Conservation (phyloP, 2,113 vertebrate species). For the Cariama cristata region DNA sequence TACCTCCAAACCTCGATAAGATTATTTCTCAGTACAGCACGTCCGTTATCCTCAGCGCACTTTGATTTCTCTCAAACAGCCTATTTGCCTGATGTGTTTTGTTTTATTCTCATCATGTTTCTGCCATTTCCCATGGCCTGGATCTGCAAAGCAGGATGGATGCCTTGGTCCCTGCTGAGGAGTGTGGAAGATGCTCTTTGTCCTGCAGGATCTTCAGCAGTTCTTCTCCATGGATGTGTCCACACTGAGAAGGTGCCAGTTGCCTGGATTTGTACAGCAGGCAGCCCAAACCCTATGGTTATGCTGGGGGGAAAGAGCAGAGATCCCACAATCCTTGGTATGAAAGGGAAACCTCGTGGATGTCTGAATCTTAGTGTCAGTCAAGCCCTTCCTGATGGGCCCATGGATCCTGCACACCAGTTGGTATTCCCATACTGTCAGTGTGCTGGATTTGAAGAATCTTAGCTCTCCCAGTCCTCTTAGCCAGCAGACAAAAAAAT, state of each 20-base stretch:
- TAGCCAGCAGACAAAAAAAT: not conserved
- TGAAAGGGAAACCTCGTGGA: not conserved
- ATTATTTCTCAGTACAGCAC: not conserved
- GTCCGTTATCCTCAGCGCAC: not conserved
- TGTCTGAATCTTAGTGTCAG: not conserved
- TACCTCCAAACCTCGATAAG: not conserved
- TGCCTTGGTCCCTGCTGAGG: not conserved
- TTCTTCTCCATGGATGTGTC: not conserved
- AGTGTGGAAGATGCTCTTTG: not conserved
- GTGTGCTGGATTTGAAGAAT: not conserved
- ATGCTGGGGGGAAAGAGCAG: not conserved
- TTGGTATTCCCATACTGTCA: not conserved
- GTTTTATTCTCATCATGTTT: not conserved
- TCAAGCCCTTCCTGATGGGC: not conserved
- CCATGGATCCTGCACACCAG: not conserved
- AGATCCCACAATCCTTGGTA: not conserved
- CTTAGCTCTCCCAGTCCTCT: not conserved
- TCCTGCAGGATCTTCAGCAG: not conserved
- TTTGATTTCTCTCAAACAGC: not conserved
- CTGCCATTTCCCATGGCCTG: not conserved
- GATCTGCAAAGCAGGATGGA: not conserved
- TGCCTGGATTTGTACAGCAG: not conserved
- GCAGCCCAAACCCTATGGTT: not conserved
- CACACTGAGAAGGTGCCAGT: not conserved
- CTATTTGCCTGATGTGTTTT: not conserved